A percentile compares a stretch with the other conserved stretches of the same genome.
phyloP scores from a whole-genome alignment of 2,113 vertebrate genomes.

The Prunella himalayana region DNA sequence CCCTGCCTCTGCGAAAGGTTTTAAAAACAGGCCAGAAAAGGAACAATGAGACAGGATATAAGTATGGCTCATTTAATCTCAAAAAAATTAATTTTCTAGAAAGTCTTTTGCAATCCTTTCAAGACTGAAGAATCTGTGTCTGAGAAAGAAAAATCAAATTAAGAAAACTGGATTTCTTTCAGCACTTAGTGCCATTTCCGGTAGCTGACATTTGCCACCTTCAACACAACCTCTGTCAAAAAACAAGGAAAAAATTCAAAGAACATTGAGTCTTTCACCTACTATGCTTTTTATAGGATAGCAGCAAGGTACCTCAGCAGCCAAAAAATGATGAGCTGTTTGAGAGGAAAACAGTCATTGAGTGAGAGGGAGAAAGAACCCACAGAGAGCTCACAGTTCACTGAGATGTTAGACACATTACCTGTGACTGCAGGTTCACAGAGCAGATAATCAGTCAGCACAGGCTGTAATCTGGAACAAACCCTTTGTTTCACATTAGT shows the following conservation, averaged over 20 bases:
- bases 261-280: not conserved
- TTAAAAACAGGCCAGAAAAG: not conserved
- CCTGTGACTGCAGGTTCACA: not conserved
- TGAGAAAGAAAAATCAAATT: not conserved
- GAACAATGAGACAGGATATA: not conserved
- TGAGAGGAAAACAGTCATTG: not conserved
- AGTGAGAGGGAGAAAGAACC: not conserved
- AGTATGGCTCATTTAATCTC: not conserved
- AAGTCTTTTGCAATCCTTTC: not conserved
- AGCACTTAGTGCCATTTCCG: not conserved
- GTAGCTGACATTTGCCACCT: not conserved
- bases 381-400: not conserved
- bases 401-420: not conserved
- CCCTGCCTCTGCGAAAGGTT: not conserved
- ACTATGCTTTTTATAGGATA: not conserved
- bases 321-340: not conserved
- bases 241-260: not conserved
- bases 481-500: constrained; percentile 4
- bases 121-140: not conserved
- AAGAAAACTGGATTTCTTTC: not conserved
- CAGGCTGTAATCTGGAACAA: not conserved
- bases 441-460: not conserved
- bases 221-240: not conserved
- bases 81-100: not conserved
- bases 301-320: not conserved